Conservation (phyloP, 2,888 invertebrate genomes). For the Eristalis pertinax region DNA sequence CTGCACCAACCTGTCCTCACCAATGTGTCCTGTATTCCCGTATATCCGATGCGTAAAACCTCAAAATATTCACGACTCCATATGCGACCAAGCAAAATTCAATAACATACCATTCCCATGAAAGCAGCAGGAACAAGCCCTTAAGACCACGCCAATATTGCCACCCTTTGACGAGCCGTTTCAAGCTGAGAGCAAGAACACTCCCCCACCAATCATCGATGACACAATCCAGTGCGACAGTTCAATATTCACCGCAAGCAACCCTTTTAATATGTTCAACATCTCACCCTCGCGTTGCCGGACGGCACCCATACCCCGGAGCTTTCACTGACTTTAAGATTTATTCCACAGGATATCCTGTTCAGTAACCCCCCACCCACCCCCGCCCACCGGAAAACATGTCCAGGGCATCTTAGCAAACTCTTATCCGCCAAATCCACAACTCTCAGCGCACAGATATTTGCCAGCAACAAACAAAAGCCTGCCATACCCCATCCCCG, state of each 20-base stretch:
- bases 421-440: constrained; percentile 50
- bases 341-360: constrained; percentile 44
- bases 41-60: too few relatives aligned
- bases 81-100: neutral
- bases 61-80: too few relatives aligned
- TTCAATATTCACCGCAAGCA: neutral
- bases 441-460: constrained; percentile 52
- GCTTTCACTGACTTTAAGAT: constrained; percentile 40
- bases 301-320: neutral
- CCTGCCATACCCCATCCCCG: constrained; percentile 24
- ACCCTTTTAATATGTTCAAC: neutral
- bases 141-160: neutral
- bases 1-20: too few relatives aligned
- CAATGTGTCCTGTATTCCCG: too few relatives aligned
- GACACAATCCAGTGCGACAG: neutral
- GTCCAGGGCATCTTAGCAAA: constrained; percentile 47
- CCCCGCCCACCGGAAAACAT: constrained; percentile 3
- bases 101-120: neutral
- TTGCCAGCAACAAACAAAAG: constrained; percentile 60
- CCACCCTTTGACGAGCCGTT: neutral
- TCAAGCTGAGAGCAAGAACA: neutral
- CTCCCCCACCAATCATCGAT: neutral
- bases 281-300: neutral
- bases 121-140: neutral
- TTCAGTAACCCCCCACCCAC: neutral